Evolutionary conservation across 2,797 vertebrate species (phyloP).

Genomic region (Hippocampus kuda): DNA sequence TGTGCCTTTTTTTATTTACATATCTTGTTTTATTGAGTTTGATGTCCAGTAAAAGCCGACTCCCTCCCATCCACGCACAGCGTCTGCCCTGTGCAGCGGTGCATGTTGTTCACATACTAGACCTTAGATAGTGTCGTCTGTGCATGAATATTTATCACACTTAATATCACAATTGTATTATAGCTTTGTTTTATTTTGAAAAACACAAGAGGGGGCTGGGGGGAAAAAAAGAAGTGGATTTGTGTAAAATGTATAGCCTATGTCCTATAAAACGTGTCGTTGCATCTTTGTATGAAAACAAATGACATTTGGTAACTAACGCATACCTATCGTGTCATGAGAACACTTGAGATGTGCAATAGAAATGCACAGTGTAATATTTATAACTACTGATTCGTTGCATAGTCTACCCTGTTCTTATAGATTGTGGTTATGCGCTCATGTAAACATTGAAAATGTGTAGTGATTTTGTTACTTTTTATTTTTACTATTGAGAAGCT

Average conservation of each 20-base stretch:
- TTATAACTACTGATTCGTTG: slow-evolving; percentile 66
- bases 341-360: slow-evolving; percentile 61
- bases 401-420: slow-evolving; percentile 62
- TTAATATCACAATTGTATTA: slow-evolving; percentile 65
- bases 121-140: slow-evolving; percentile 54
- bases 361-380: slow-evolving; percentile 62
- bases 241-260: slow-evolving; percentile 63
- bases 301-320: slow-evolving; percentile 52
- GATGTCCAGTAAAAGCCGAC: slow-evolving; percentile 27
- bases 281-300: slow-evolving; percentile 65
- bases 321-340: slow-evolving; percentile 48
- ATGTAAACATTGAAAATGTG: slow-evolving; percentile 59
- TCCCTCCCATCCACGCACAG: slow-evolving; percentile 23
- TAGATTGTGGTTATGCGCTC: slow-evolving; percentile 61
- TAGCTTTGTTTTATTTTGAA: slow-evolving; percentile 60
- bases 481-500: slow-evolving; percentile 52
- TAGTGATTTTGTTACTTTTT: slow-evolving; percentile 61
- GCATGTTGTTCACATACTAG: slow-evolving; percentile 48
- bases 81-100: slow-evolving; percentile 47
- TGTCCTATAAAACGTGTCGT: slow-evolving; percentile 61
- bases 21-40: slow-evolving; percentile 24
- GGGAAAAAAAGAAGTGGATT: slow-evolving; percentile 48
- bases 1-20: slow-evolving; percentile 51
- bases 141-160: slow-evolving; percentile 68
- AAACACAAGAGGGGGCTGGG: slow-evolving; percentile 28